Evolutionary conservation across 2,888 invertebrate genomes (phyloP).

Genomic region (Saturnia japonica): DNA sequence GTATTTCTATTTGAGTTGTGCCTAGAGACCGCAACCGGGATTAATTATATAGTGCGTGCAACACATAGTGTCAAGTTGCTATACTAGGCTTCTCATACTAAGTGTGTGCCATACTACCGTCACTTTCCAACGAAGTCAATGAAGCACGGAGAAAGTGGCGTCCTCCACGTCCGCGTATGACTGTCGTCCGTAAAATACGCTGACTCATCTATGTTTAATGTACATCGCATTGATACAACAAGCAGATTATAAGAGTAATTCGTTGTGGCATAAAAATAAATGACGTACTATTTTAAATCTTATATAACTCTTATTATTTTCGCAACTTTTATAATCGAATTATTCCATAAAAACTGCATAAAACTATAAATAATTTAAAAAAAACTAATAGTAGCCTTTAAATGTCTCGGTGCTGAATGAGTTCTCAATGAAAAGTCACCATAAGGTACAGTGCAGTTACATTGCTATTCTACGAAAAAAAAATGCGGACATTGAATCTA

Average conservation of each 20-base stretch:
- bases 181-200: constrained; percentile 66
- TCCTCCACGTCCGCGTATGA: constrained; percentile 72
- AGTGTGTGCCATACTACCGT: constrained; percentile 64
- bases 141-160: constrained; percentile 79
- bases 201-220: constrained; percentile 56
- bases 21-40: background rate
- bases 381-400: too few relatives aligned
- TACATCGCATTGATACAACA: constrained; percentile 3
- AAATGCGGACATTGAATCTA: too few relatives aligned
- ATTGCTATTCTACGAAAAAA: too few relatives aligned
- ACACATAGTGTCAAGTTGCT: constrained; percentile 5
- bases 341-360: too few relatives aligned
- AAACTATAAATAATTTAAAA: too few relatives aligned
- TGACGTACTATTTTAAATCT: background rate
- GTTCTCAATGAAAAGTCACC: too few relatives aligned
- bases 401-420: too few relatives aligned
- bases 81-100: constrained; percentile 26
- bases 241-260: background rate
- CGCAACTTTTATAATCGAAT: too few relatives aligned
- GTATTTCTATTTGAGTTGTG: background rate
- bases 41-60: background rate
- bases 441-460: too few relatives aligned
- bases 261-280: background rate
- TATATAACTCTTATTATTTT: background rate
- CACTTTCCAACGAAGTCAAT: constrained; percentile 80